Evolutionary conservation across 2,797 vertebrate species (phyloP).

Genomic region (Tiaroga cobitis): DNA sequence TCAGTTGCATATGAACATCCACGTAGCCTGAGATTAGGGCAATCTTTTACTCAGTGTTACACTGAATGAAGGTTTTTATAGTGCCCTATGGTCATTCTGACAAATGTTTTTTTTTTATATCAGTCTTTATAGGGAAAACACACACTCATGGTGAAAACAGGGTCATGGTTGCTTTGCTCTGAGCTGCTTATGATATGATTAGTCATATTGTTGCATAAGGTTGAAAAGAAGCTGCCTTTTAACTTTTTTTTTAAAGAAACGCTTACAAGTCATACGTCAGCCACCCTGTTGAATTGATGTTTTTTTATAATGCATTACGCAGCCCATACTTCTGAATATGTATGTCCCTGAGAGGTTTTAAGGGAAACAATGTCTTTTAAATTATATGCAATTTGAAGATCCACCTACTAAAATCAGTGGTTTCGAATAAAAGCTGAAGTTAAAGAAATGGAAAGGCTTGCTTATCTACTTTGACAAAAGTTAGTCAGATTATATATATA

Average conservation of each 20-base stretch:
- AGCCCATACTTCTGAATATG: neutral
- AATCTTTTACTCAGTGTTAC: neutral
- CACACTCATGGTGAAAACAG: neutral
- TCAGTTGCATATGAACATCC: neutral
- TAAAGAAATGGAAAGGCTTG: neutral
- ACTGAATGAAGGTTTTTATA: neutral
- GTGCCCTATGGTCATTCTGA: slow-evolving; percentile 10
- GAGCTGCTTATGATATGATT: slow-evolving; percentile 38
- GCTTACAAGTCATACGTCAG: neutral
- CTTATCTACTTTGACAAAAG: too few relatives aligned
- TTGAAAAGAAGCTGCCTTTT: slow-evolving; percentile 3
- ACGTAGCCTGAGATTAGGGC: neutral
- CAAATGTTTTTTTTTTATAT: neutral
- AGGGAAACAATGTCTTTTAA: neutral
- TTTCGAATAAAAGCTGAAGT: neutral
- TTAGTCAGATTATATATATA: too few relatives aligned
- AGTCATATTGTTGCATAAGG: slow-evolving; percentile 29
- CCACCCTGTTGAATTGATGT: slow-evolving; percentile 1
- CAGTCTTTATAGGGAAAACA: neutral
- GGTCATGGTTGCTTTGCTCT: slow-evolving; percentile 21
- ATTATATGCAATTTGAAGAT: neutral
- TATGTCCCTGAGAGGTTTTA: neutral
- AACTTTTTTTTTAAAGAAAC: neutral
- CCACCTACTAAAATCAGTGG: neutral
- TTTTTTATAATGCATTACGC: neutral